Base-by-base conservation (phyloP, 2,113 vertebrate genomes). In the Tympanuchus pallidicinctus region DNA sequence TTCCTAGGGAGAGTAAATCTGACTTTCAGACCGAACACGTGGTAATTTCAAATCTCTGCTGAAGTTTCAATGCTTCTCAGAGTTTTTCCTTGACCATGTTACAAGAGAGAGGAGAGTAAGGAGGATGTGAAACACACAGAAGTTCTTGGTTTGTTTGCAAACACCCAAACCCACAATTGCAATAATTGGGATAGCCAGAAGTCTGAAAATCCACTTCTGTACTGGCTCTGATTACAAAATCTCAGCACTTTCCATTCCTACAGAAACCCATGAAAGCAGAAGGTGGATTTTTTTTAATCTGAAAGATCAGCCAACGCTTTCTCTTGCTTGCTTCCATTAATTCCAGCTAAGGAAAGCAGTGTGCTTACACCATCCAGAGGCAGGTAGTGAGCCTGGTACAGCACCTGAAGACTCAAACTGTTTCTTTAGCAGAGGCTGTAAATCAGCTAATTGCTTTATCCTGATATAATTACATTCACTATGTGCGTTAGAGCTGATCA, bases 361-460 rank as follows among this genome's bases (percentile, higher is more conserved):
- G 5, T 40, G 14, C 38, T n/a, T 67, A 24, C 22, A 16, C 18
- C n/a, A n/a, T 1, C 11, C 40, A 10, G 13, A 38, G 50, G 20
- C 56, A 82, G 63, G 47, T 43, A 18, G 43, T 7, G 74, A 21
- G 45, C 52, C 45, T 69, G 42, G 14, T 28, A 82, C 81, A 76
- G 71, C 34, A 42, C 0, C 0, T 24, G 32, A 25, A 40, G 5
- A 15, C 32, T n/a, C 1, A 6, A 4, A n/a, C 40, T 5, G 43
- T 10, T 77, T 8, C 63, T 52, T 74, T 1, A 34, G 69, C 65
- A 78, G 47, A 43, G 64, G 15, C 86, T 86, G 50, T 47, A 48
- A 76, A 74, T 24, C 65, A 59, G 47, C 38, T 30, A 9, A 25
- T n/a, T 34, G 38, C 52, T 82, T 87, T 32, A n/a, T 10, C 64